phyloP scores from a whole-genome alignment of 2,888 invertebrate genomes.

The Acanthoscelides obtectus region DNA sequence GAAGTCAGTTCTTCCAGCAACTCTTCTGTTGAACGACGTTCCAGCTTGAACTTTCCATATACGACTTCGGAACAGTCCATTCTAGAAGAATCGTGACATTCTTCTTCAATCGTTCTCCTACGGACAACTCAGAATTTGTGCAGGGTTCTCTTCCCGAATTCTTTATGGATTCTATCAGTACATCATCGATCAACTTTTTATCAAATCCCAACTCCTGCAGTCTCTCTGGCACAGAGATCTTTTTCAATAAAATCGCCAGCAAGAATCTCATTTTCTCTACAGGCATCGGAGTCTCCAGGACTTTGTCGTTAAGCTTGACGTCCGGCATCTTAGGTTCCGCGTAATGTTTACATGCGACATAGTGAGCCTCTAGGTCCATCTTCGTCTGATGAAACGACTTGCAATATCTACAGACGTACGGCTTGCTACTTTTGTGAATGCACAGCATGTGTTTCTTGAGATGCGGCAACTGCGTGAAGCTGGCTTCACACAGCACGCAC shows the following conservation, averaged over 20 bases:
- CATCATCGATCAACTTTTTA: constrained; percentile 73
- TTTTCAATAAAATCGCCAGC: constrained; percentile 74
- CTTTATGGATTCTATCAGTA: constrained; percentile 71
- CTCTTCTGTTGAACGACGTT: constrained; percentile 73
- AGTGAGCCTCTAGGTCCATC: constrained; percentile 64
- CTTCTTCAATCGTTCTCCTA: constrained; percentile 61
- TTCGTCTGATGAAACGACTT: constrained; percentile 72
- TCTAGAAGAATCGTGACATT: constrained; percentile 76
- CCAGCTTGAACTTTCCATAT: constrained; percentile 70
- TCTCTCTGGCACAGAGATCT: constrained; percentile 76
- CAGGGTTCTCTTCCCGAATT: constrained; percentile 66
- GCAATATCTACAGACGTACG: constrained; percentile 73
- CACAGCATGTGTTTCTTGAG: constrained; percentile 85
- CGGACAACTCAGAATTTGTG: constrained; percentile 53
- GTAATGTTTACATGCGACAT: constrained; percentile 47
- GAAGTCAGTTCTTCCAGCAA: constrained; percentile 70
- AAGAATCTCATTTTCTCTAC: constrained; percentile 74
- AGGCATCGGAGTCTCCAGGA: constrained; percentile 54
- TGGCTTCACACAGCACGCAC: constrained; percentile 65
- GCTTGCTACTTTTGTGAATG: constrained; percentile 73
- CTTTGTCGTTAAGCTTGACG: constrained; percentile 30
- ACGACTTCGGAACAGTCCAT: constrained; percentile 74
- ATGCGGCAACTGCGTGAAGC: constrained; percentile 79
- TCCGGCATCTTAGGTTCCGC: constrained; percentile 17
- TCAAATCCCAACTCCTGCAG: constrained; percentile 72